These are phyloP conservation scores for Zingel zingel DNA, from an alignment of 2,113 vertebrate genomes.

Conservation along the genomic window DNA sequence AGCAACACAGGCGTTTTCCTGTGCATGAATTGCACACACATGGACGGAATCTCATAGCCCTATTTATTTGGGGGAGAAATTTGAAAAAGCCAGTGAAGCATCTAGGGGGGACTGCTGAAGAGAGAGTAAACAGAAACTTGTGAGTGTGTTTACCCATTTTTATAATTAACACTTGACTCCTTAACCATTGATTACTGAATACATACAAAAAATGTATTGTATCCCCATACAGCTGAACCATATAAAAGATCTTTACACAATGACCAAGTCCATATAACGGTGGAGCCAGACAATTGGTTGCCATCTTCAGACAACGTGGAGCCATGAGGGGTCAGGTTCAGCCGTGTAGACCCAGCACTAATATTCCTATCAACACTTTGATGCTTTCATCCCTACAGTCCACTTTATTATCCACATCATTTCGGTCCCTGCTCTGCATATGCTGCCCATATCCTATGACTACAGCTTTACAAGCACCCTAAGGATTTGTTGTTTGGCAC, in stretches of 20 bases:
- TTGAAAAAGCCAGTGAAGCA: constrained; percentile 6
- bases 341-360: background rate
- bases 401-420: background rate
- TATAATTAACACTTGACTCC: background rate
- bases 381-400: constrained; percentile 1
- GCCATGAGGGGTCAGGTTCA: constrained; percentile 47
- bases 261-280: background rate
- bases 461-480: constrained; percentile 3
- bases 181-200: background rate
- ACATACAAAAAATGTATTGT: background rate
- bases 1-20: constrained; percentile 5
- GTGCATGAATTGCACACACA: background rate
- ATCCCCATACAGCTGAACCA: background rate
- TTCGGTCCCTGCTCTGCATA: background rate
- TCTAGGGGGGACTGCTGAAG: background rate
- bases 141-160: constrained; percentile 14
- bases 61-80: constrained; percentile 20
- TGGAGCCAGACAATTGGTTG: constrained; percentile 12
- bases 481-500: background rate
- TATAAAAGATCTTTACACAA: background rate
- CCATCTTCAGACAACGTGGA: constrained; percentile 53
- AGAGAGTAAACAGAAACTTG: constrained; percentile 20
- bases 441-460: background rate
- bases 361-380: constrained; percentile 22
- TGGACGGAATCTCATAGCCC: constrained; percentile 16